phyloP scores from a whole-genome alignment of 2,113 vertebrate genomes.

The Turdus rufiventris region DNA sequence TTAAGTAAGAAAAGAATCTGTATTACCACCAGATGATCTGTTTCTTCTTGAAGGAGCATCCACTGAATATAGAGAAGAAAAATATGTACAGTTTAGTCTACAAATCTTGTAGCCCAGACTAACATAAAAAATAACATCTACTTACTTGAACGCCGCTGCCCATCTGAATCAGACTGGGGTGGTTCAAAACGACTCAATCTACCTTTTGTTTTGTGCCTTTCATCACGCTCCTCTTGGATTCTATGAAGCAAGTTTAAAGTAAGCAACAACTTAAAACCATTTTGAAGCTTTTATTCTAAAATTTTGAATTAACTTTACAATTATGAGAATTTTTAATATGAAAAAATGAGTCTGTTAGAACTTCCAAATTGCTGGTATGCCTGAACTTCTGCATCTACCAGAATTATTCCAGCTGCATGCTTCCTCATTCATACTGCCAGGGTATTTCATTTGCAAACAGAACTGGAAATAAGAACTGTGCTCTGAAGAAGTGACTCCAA shows the following conservation, averaged over 20 bases:
- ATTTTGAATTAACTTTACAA: background rate
- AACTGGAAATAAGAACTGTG: background rate
- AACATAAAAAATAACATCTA: conserved; percentile 21
- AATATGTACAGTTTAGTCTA: background rate
- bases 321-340: background rate
- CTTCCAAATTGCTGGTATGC: background rate
- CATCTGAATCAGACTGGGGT: conserved; percentile 84
- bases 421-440: background rate
- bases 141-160: conserved; percentile 90
- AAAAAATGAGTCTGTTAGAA: background rate
- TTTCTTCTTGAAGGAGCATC: conserved; percentile 97
- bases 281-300: background rate
- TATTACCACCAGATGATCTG: conserved; percentile 97
- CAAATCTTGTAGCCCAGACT: background rate
- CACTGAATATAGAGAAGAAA: conserved; percentile 78
- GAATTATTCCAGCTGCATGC: background rate
- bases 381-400: background rate
- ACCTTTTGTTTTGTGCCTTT: conserved; percentile 95
- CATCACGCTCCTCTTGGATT: conserved; percentile 97
- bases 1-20: conserved; percentile 55
- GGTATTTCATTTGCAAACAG: background rate
- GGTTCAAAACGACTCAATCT: conserved; percentile 97
- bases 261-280: background rate
- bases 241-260: conserved; percentile 66
- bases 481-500: background rate